Conservation (phyloP, 1,140 invertebrate species). For the Conopomorpha cramerella region DNA sequence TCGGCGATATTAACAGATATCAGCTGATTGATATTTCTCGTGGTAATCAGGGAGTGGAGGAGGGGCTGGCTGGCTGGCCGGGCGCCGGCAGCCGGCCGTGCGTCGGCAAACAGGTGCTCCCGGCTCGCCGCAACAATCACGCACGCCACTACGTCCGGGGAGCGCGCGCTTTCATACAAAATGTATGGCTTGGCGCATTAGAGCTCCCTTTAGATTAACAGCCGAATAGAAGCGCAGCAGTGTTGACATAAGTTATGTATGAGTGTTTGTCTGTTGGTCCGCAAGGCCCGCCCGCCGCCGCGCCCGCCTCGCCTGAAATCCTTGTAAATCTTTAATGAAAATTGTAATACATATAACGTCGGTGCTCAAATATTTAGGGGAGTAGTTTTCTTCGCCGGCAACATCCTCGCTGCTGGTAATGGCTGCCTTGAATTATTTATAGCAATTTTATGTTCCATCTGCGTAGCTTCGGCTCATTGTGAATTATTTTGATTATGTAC, state of each 20-base stretch:
- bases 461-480: too few species aligned
- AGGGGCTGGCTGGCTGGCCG: too few species aligned
- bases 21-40: too few species aligned
- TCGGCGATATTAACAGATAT: too few species aligned
- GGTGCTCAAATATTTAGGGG: conserved; percentile 40
- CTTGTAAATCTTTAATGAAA: conserved; percentile 49
- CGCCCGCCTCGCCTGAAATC: conserved; percentile 21
- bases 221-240: conserved; percentile 17
- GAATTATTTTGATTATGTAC: too few species aligned
- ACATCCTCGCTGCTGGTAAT: conserved; percentile 21
- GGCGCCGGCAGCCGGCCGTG: too few species aligned
- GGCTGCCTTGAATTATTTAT: conserved; percentile 44
- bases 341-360: conserved; percentile 54
- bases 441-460: conserved; percentile 41
- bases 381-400: conserved; percentile 28
- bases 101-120: conserved; percentile 8
- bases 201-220: conserved; percentile 24
- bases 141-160: too few species aligned
- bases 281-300: conserved; percentile 11
- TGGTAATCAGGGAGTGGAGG: too few species aligned
- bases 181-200: conserved; percentile 13
- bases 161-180: conserved; percentile 11
- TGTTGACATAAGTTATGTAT: conserved; percentile 41
- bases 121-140: too few species aligned
- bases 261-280: conserved; percentile 16